Evolutionary conservation across 2,113 vertebrate species (phyloP), one percentile per base, ranked within the genome.

Genomic region (Amblyornis subalaris): DNA sequence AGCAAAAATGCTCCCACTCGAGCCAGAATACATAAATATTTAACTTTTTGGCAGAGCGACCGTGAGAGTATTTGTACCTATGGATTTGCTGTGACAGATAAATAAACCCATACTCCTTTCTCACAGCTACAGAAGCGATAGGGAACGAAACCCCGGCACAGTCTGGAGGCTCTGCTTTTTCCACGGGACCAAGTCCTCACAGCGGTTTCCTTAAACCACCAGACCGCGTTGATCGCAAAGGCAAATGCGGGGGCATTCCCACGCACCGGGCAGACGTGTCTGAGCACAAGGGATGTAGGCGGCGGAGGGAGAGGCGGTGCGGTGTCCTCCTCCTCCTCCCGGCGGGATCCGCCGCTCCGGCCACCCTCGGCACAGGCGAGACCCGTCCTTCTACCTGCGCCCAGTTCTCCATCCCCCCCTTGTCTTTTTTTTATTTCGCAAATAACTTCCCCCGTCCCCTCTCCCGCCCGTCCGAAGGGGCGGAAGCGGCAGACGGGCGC

Each of bases 371-470:
- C 54, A 23, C 58, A 31, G 28, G 7, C 47, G 28, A 44, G 38
- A 48, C 25, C 20, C 22, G 33, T 61, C 28, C 47, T 28, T 9
- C 57, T 12, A 29, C 7, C 15, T 10, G 62, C 31, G 20, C 35
- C 40, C 18, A 6, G 20, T 7, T 33, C 36, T 60, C 50, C 64
- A 6, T 6, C 9, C 24, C 26, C 25, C 44, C 17, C 12, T 9
- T 0, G 4, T 4, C 7, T 22, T 3, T 16, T 47, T n/a, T 23
- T 33, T 12, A 69, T 47, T 45, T 40, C 42, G 2, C 29, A 21
- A 5, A 12, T 26, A 45, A 9, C 38, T n/a, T 48, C n/a, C 17
- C 57, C 31, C 36, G 2, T 11, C 18, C 26, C 40, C 17, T 42
- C 40, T 86, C 55, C n/a, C 15, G 42, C 24, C 48, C 25, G 69